Conservation (phyloP, 2,113 vertebrate genomes). For the Tringa solitaria region DNA sequence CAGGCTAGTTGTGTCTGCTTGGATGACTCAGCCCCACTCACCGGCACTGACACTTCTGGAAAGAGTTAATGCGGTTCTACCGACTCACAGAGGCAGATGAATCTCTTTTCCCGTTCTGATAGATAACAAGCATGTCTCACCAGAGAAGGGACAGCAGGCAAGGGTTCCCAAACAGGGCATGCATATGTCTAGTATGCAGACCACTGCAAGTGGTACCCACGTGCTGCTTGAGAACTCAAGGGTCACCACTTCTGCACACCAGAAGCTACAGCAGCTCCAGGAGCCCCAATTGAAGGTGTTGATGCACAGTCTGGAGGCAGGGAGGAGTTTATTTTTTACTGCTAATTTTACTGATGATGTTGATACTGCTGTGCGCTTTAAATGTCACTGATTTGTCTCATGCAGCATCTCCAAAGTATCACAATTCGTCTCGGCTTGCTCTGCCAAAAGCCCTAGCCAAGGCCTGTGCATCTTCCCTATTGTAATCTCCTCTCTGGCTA, state of each 20-base stretch:
- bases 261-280: not conserved
- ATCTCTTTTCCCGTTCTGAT: not conserved
- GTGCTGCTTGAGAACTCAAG: not conserved
- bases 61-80: constrained; percentile 31
- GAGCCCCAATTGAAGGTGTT: not conserved
- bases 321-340: not conserved
- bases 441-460: not conserved
- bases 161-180: not conserved
- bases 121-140: not conserved
- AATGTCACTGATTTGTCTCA: not conserved
- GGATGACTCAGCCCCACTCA: not conserved
- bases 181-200: not conserved
- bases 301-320: not conserved
- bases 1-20: not conserved
- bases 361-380: not conserved
- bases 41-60: not conserved
- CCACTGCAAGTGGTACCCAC: not conserved
- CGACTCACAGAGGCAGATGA: not conserved
- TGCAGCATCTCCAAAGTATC: not conserved
- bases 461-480: not conserved
- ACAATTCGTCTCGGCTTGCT: not conserved
- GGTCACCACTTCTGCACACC: not conserved
- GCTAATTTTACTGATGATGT: not conserved
- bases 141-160: not conserved
- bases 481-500: not conserved